Conservation (phyloP, 2,797 vertebrate species). For the Myotis daubentonii region DNA sequence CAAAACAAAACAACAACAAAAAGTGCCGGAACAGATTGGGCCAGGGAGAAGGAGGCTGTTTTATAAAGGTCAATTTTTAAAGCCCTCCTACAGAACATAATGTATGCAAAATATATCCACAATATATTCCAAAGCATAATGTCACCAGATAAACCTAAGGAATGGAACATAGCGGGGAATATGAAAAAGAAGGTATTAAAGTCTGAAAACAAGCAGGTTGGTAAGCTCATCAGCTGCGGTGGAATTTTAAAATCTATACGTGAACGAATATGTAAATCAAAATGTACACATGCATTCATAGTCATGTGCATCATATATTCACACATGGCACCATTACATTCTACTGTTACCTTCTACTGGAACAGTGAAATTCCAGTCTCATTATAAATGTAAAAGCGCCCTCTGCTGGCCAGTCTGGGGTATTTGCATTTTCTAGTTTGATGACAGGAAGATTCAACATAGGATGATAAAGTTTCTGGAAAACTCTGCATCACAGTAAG, state of each 20-base stretch:
- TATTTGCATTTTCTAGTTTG: constrained; percentile 35
- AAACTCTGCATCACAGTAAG: background rate
- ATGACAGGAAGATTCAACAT: background rate
- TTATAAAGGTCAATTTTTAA: too few species aligned
- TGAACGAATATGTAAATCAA: constrained; percentile 81
- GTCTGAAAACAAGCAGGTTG: constrained; percentile 80
- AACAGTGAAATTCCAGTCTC: constrained; percentile 43
- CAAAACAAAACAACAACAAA: constrained; percentile 77
- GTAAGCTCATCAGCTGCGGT: constrained; percentile 80
- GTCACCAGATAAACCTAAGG: constrained; percentile 83
- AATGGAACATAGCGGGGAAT: constrained; percentile 78
- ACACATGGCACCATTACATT: constrained; percentile 55
- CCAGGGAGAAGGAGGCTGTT: too few species aligned
- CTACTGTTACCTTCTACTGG: constrained; percentile 14
- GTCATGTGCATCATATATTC: constrained; percentile 75
- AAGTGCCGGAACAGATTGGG: constrained; percentile 76
- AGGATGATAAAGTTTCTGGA: background rate
- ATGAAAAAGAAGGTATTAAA: constrained; percentile 80
- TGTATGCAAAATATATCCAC: constrained; percentile 77
- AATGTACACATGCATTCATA: constrained; percentile 80
- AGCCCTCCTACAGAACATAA: too few species aligned
- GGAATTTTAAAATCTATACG: constrained; percentile 81
- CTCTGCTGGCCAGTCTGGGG: constrained; percentile 65
- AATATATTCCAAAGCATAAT: constrained; percentile 83
- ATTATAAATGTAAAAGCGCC: constrained; percentile 75